Base-by-base conservation (phyloP, 1,140 invertebrate genomes). In the Zaprionus nigranus region DNA sequence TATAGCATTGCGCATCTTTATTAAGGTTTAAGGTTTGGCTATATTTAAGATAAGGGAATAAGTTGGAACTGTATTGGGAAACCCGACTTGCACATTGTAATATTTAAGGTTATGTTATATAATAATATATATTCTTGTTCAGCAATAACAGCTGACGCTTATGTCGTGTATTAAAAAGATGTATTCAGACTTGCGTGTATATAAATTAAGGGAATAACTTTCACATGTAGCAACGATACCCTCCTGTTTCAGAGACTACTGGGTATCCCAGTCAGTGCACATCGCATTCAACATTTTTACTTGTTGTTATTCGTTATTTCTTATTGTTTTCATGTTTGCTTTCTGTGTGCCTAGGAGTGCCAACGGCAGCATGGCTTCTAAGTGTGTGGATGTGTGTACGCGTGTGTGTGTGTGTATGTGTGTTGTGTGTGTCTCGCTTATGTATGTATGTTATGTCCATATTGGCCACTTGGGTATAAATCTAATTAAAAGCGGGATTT, bases 401-500 rank as follows among this genome's bases (percentile, higher is more conserved):
- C 1, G n/a, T 30, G 17, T 62, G 38, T n/a, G 20, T 12, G 20
- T 36, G n/a, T 63, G 12, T 30, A 49, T 38, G n/a, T n/a, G n/a
- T n/a, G n/a, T n/a, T 62, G 38, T n/a, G 20, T 12, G 34, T 38
- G 20, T 28, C 17, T 51, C 38, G 11, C 26, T 49, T 53, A 53
- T 43, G 30, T 57, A 2, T 57, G 15, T 74, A 20, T 70, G 74
- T 36, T 62, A 17, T 61, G 20, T 65, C 63, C 51, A 77, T 71
- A 87, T 82, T 77, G 83, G 79, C 79, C 83, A 82, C 83, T 80
- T 87, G 82, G 80, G 82, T 58, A 80, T 86, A 82, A 86, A 87
- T 87, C 86, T 86, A 87, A 87, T 86, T 86, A 86, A 86, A 86
- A 80, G 76, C 69, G 65, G 77, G 76, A 80, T 87, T 86, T 86